A percentile compares a stretch with the other conserved stretches of the same genome.
Evolutionary conservation across 92 coral and sea anemone species (phyloP).

Genomic region (Parazoanthus darwini): DNA sequence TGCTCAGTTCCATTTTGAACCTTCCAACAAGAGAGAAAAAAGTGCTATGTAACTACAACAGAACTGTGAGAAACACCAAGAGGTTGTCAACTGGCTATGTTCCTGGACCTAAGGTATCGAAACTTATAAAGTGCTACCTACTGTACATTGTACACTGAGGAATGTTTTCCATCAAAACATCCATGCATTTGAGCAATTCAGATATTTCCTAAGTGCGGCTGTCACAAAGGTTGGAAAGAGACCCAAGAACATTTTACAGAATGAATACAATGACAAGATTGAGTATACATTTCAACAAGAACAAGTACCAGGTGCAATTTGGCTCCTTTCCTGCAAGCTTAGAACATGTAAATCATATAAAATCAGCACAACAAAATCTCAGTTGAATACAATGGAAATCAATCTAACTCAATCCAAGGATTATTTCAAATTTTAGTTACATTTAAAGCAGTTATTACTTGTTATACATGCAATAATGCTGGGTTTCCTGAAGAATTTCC

Average conservation of each 20-base stretch:
- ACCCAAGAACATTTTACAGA: slow-evolving; percentile 18
- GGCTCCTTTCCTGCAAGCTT: too few species aligned
- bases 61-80: not conserved
- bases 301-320: too few species aligned
- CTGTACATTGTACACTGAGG: not conserved
- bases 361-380: too few species aligned
- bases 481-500: too few species aligned
- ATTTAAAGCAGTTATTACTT: too few species aligned
- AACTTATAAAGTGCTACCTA: not conserved
- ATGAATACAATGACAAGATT: slow-evolving; percentile 10
- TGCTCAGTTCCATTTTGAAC: not conserved
- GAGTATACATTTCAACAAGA: not conserved
- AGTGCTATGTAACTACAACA: slow-evolving; percentile 17
- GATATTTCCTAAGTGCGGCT: slow-evolving; percentile 19
- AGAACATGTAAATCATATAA: too few species aligned
- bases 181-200: not conserved
- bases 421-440: too few species aligned
- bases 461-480: too few species aligned
- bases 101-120: slow-evolving; percentile 50
- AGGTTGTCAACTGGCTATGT: slow-evolving; percentile 52
- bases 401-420: too few species aligned
- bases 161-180: slow-evolving; percentile 25
- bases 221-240: slow-evolving; percentile 6
- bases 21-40: slow-evolving; percentile 25
- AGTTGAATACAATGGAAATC: too few species aligned